Base-by-base conservation (phyloP, 2,888 invertebrate genomes). In the Eremobia ochroleuca region DNA sequence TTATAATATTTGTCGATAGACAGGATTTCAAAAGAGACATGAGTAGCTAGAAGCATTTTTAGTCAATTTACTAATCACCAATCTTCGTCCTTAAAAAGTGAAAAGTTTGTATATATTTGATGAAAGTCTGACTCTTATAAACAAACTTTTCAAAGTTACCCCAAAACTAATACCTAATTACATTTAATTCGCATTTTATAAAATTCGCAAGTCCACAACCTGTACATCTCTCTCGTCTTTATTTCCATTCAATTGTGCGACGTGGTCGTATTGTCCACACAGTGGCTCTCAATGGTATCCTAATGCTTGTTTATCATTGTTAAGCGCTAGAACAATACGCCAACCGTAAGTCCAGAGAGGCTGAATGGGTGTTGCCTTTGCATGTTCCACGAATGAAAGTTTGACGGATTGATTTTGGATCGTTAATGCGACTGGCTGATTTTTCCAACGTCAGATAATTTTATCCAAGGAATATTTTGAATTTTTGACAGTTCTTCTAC, bases 301-400 rank as follows among this genome's bases (percentile, higher is more conserved):
- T 94, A 94, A 94, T 94, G 91, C 91, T 83, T 94, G 93, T 94
- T 93, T 92, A 93, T 88, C 86, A 92, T 95, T 95, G 95, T 95
- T 91, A 91, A 88, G 82, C 66, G 76, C 78, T 89, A 93, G 93
- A 93, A 94, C 94, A 94, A 94, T 89, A 83, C 87, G 83, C 76
- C 79, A 81, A 85, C 88, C 87, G 87, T 85, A 85, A 83, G 86
- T 85, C 85, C 86, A 85, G 89, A 81, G 82, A 84, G 88, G 86
- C 89, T 90, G 90, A 87, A 88, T 88, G 88, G 86, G 68, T 79
- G 74, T 61, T 75, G 83, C 77, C 78, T 79, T 66, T 81, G 85
- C 85, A 83, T 85, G 85, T 93, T 94, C 92, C 89, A 82, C 88
- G 93, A 94, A 93, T 85, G 87, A 90, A 87, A 88, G 86, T 86